These are phyloP conservation scores for Drosophila mojavensis DNA, from an alignment of 1,140 invertebrate genomes.

Conservation along the genomic window DNA sequence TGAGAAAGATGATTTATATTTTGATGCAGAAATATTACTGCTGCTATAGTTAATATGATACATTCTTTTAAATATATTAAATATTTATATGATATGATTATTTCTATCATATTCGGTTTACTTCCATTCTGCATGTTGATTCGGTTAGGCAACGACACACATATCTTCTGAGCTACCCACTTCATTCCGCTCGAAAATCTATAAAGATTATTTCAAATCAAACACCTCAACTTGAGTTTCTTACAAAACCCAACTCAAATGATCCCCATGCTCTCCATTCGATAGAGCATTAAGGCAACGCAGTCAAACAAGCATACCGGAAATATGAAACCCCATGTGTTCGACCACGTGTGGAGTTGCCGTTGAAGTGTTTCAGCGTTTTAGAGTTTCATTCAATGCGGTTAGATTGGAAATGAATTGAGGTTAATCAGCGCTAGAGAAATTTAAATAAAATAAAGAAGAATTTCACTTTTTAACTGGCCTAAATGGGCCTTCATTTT, in stretches of 20 bases:
- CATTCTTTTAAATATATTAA: too few relatives aligned
- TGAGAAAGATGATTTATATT: too few relatives aligned
- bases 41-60: too few relatives aligned
- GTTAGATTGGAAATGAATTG: conserved; percentile 46
- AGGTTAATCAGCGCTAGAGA: conserved; percentile 65
- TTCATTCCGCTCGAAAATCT: too few relatives aligned
- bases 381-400: conserved; percentile 54
- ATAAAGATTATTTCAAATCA: too few relatives aligned
- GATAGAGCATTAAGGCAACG: not conserved
- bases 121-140: too few relatives aligned
- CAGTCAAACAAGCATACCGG: conserved; percentile 37
- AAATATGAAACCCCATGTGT: conserved; percentile 49
- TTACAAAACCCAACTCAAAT: not conserved
- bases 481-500: not conserved
- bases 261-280: not conserved
- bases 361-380: conserved; percentile 31
- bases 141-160: too few relatives aligned
- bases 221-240: too few relatives aligned
- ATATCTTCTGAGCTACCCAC: too few relatives aligned
- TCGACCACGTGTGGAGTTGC: conserved; percentile 37
- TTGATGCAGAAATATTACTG: too few relatives aligned
- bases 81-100: too few relatives aligned
- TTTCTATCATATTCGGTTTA: too few relatives aligned
- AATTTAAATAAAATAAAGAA: conserved; percentile 51
- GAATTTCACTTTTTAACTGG: conserved; percentile 58